Evolutionary conservation across 1,140 invertebrate genomes (phyloP), one percentile per base, ranked within the genome.

Genomic region (Agrilus planipennis): DNA sequence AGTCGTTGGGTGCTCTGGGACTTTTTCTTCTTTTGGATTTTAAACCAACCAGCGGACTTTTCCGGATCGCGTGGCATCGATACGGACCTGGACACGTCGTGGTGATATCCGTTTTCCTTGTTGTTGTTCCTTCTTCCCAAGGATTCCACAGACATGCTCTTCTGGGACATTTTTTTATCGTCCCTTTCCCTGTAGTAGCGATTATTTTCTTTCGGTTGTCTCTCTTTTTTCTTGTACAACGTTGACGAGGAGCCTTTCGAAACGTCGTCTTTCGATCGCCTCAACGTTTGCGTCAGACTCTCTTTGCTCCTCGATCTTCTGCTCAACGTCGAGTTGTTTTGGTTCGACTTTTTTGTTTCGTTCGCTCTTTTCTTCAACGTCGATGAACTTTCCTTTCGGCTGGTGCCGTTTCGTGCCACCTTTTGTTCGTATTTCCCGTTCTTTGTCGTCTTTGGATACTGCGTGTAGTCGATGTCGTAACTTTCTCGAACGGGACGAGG

Each of bases 381-480:
- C 2, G 59, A 58, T 10, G 52, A 47, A 27, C 43, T 53, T n/a
- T 58, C 52, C 31, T 57, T 57, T 2, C 50, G 44, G 40, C 39
- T 57, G 17, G 48, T 43, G 18, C 63, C 18, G 57, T 62, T 52
- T 56, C 57, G 43, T 55, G 53, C 29, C 54, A 59, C 20, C 64
- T 65, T 51, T 61, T 62, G 51, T 47, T 54, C 54, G 63, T 66
- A 57, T 56, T 62, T 51, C 53, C 62, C 49, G 22, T 47, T 57
- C 34, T 52, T 56, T 2, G 31, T 11, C 16, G 39, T 53, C 44
- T 72, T 70, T 19, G 72, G 71, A 56, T 74, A 72, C 52, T 82
- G 79, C 7, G 77, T 79, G 61, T 87, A 87, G 55, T 85, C 81
- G 12, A 87, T 81, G 61, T 86, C 81, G 57, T 79, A 76, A 34